Evolutionary conservation across 2,797 vertebrate genomes (phyloP).

Genomic region (Chiroxiphia lanceolata): DNA sequence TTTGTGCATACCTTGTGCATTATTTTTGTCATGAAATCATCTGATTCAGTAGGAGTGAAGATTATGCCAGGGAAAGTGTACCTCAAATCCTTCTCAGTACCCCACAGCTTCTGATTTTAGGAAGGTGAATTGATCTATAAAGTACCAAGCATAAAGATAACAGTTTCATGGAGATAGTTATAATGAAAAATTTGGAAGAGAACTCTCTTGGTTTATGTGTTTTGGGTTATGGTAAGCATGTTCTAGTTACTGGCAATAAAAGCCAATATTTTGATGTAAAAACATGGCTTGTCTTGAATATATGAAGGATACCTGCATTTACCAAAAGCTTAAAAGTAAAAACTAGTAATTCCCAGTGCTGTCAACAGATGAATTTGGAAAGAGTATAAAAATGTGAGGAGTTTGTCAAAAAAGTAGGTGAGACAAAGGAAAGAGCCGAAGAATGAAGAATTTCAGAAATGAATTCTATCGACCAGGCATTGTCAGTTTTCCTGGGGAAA

Average conservation of each 20-base stretch:
- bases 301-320: neutral
- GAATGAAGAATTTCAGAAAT: neutral
- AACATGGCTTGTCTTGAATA: neutral
- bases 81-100: neutral
- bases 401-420: neutral
- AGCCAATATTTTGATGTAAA: neutral
- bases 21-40: neutral
- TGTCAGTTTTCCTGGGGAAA: neutral
- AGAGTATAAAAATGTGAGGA: neutral
- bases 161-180: neutral
- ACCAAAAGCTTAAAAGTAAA: neutral
- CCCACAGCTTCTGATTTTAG: neutral
- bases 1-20: neutral
- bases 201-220: neutral
- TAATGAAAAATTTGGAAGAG: neutral
- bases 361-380: neutral
- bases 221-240: neutral
- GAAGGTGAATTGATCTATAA: neutral
- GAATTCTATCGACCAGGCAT: fast-evolving
- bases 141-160: neutral
- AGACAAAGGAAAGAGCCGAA: neutral
- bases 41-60: neutral
- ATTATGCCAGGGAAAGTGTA: neutral
- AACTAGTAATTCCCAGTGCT: neutral
- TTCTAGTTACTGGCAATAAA: neutral